Base-by-base conservation (phyloP, 1,140 invertebrate species). In the Spodoptera litura region DNA sequence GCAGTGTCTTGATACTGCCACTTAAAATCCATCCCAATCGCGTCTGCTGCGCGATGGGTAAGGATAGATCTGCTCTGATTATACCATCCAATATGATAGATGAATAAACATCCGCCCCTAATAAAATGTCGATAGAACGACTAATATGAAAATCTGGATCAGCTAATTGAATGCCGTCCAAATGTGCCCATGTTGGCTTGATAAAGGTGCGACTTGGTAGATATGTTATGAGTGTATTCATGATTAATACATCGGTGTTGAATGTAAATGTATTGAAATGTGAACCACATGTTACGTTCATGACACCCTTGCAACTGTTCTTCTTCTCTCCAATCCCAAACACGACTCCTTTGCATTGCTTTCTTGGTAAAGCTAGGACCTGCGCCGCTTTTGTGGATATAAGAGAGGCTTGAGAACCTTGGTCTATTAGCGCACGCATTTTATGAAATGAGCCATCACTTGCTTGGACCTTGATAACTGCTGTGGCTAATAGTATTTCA, bases 11-110 rank as follows among this genome's bases (percentile, higher is more conserved):
- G 2, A 11, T 20, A n/a, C 38, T 79, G 9, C 83, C 83, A 31
- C 83, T 77, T 38, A 85, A 66, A 15, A 85, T 78, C 79, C 81
- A 85, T 2, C 83, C 83, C 5, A 85, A 52, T 4, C 78, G 75
- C 8, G 84, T 85, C 59, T 83, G 80, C 51, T 85, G 82, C 0
- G 80, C 84, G 11, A 81, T 81, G 1, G 84, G 84, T n/a, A 75
- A 38, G 8, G 3, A 53, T 25, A 6, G 52, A 10, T 11, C 5
- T 27, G 72, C 76, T 64, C 61, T 61, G 6, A 62, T 51, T 13
- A 83, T 79, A 53, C 79, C 82, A 13, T 79, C 78, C 55, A 83
- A 59, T 27, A 83, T 35, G 27, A 83, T 83, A n/a, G 38, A 56
- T 11, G 53, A 68, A 35, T 83, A 83, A 15, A 78, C 59, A 66